Conservation (phyloP, 2,888 invertebrate species). For the Teinopalpus imperialis region DNA sequence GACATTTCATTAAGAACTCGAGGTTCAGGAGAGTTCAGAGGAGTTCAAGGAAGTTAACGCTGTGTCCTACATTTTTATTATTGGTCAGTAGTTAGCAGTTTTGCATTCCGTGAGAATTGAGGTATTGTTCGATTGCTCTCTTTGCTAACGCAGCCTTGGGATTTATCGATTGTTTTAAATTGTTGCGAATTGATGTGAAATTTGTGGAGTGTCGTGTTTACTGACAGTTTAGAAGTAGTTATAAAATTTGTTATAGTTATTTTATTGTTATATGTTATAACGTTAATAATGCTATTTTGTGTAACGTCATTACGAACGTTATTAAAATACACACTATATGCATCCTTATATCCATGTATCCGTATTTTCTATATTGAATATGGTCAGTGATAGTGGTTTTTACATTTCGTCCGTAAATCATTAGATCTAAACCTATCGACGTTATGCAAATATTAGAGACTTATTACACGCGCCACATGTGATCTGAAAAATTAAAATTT, state of each 20-base stretch:
- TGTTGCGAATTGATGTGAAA: slow-evolving; percentile 20
- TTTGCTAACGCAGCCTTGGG: slow-evolving; percentile 13
- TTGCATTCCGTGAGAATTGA: slow-evolving; percentile 19
- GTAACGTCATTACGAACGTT: background rate
- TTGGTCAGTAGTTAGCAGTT: slow-evolving; percentile 10
- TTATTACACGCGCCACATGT: no score
- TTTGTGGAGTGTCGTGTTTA: slow-evolving; percentile 13
- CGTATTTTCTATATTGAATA: no score
- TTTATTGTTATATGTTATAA: slow-evolving; percentile 2
- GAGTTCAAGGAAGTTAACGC: no score
- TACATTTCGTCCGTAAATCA: no score
- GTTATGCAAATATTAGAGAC: no score
- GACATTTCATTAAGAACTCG: no score
- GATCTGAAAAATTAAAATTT: no score
- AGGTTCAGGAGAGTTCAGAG: no score
- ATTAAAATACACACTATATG: no score
- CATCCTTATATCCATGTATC: no score
- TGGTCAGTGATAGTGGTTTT: no score
- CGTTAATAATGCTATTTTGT: slow-evolving; percentile 4
- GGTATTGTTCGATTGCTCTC: slow-evolving; percentile 7
- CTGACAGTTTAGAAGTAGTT: slow-evolving; percentile 6
- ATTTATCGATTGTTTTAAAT: slow-evolving; percentile 18
- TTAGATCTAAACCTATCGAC: no score
- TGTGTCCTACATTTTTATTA: background rate
- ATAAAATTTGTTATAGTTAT: background rate